Evolutionary conservation across 1,140 invertebrate species (phyloP).

Genomic region (Microvelia longipes): DNA sequence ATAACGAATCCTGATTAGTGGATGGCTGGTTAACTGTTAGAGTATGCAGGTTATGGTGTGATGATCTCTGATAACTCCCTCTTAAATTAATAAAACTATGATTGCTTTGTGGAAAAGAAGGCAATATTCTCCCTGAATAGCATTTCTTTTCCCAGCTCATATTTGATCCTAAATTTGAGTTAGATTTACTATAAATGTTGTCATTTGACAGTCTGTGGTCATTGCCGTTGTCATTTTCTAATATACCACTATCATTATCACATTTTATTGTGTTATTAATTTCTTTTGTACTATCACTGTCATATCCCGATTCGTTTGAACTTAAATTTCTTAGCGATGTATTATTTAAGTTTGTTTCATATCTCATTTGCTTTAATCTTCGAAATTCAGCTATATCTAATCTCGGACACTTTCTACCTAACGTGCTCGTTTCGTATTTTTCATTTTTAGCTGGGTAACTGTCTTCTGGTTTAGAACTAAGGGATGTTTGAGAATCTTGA

Average conservation of each 20-base stretch:
- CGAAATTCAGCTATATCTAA: constrained; percentile 11
- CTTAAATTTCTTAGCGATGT: constrained; percentile 38
- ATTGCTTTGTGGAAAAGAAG: constrained; percentile 62
- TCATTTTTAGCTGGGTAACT: constrained; percentile 22
- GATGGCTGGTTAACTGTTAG: too few relatives aligned
- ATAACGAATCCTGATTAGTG: too few relatives aligned
- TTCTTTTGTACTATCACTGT: constrained; percentile 39
- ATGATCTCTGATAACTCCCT: background rate
- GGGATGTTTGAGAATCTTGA: background rate
- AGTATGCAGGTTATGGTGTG: too few relatives aligned
- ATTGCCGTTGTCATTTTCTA: constrained; percentile 25
- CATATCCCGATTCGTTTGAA: constrained; percentile 68
- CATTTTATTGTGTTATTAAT: background rate
- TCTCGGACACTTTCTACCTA: constrained; percentile 28
- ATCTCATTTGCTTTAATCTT: background rate
- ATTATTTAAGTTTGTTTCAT: background rate
- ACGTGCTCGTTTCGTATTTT: constrained; percentile 30
- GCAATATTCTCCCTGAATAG: constrained; percentile 2
- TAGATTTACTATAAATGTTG: constrained; percentile 41
- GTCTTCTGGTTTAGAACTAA: constrained; percentile 17
- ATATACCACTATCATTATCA: constrained; percentile 26
- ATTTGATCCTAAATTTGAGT: constrained; percentile 52
- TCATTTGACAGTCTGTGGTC: background rate
- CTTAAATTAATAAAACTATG: constrained; percentile 33
- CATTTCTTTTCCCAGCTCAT: constrained; percentile 72